These are phyloP conservation scores for Stegodyphus mimosarum DNA, from an alignment of 1,140 invertebrate genomes.

Conservation along the genomic window DNA sequence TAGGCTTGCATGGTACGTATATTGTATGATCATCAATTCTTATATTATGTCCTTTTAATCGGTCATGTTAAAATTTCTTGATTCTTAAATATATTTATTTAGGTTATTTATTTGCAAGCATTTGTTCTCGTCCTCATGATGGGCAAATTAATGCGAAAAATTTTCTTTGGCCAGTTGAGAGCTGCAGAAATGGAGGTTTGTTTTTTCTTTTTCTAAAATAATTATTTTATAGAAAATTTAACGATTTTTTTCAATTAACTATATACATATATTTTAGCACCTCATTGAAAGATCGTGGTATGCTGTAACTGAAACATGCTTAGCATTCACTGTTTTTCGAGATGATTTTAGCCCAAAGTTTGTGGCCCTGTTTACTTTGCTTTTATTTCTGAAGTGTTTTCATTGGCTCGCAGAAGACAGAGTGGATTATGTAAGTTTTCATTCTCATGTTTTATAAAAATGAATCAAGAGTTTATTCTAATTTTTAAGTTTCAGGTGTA, in stretches of 20 bases:
- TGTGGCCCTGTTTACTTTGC: slow-evolving; percentile 95
- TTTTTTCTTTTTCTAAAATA: slow-evolving; percentile 4
- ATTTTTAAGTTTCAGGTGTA: too few species aligned
- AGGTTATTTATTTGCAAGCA: slow-evolving; percentile 98
- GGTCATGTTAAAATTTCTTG: too few species aligned
- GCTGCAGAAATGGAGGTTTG: slow-evolving; percentile 96
- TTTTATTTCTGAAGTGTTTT: slow-evolving; percentile 98
- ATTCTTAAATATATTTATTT: slow-evolving; percentile 47
- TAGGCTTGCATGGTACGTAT: too few species aligned
- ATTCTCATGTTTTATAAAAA: slow-evolving; percentile 31
- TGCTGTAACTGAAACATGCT: slow-evolving; percentile 97
- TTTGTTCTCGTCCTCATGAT: slow-evolving; percentile 94
- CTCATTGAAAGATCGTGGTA: slow-evolving; percentile 99
- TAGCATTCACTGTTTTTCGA: slow-evolving; percentile 98
- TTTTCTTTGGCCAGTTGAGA: slow-evolving; percentile 97
- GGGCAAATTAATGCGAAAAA: slow-evolving; percentile 93
- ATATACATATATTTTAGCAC: slow-evolving; percentile 78
- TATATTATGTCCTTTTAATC: too few species aligned
- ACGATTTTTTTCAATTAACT: background rate
- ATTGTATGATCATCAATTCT: too few species aligned
- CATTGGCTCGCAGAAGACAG: slow-evolving; percentile 99
- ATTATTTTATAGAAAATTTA: background rate
- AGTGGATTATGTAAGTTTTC: slow-evolving; percentile 93
- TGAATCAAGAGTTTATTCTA: background rate
- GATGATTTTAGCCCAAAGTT: slow-evolving; percentile 99